These are phyloP conservation scores for Cetoscarus ocellatus DNA, from an alignment of 2,797 vertebrate species.

Conservation along the genomic window DNA sequence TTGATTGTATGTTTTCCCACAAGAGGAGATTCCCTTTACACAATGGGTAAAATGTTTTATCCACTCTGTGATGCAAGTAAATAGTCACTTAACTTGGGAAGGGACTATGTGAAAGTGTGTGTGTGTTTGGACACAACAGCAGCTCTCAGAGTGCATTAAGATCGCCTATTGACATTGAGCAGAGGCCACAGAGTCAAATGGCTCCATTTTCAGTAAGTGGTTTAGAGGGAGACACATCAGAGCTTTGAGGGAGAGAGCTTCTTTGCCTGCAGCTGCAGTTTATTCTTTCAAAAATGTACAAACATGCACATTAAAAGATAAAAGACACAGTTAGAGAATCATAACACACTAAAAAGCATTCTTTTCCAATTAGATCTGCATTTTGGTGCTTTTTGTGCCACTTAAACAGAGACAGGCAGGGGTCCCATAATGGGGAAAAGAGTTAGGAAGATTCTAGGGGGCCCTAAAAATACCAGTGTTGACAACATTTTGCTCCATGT, in stretches of 20 bases:
- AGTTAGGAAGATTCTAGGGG: too few species aligned
- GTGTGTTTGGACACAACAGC: conserved; percentile 14
- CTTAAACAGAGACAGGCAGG: too few species aligned
- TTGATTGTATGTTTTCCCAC: neutral
- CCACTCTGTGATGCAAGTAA: conserved; percentile 2
- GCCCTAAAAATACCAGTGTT: too few species aligned
- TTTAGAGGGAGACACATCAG: conserved; percentile 27
- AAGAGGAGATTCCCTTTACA: neutral
- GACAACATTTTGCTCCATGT: too few species aligned
- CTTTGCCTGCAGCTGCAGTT: neutral
- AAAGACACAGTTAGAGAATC: too few species aligned
- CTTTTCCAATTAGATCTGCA: too few species aligned
- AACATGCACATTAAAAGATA: neutral
- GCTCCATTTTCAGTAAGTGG: conserved; percentile 42
- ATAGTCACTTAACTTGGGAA: conserved; percentile 4
- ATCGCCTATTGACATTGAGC: conserved; percentile 52
- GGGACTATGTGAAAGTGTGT: conserved; percentile 13
- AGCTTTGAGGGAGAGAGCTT: conserved; percentile 13
- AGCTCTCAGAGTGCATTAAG: conserved; percentile 41
- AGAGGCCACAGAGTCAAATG: conserved; percentile 45
- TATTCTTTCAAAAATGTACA: conserved; percentile 3
- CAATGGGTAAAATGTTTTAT: conserved; percentile 4
- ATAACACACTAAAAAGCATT: too few species aligned
- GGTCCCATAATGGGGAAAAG: too few species aligned
- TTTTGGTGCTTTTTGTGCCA: too few species aligned